Evolutionary conservation across 1,140 invertebrate species (phyloP).

Genomic region (Leptopilina boulardi): DNA sequence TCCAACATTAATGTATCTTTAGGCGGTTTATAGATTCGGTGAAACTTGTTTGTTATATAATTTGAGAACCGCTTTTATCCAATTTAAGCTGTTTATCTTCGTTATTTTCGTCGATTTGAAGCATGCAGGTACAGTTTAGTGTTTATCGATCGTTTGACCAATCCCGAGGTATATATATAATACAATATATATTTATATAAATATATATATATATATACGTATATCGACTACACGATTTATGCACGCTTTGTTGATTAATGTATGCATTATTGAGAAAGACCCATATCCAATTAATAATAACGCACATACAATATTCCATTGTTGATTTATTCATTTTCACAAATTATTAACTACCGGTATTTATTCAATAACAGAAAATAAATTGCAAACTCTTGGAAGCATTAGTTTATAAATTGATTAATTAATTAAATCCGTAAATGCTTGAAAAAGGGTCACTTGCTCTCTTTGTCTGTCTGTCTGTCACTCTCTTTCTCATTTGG

Average conservation of each 20-base stretch:
- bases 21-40: slow-evolving; percentile 17
- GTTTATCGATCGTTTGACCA: slow-evolving; percentile 12
- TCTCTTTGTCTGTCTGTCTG: background rate
- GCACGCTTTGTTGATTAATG: slow-evolving; percentile 30
- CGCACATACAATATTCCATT: slow-evolving; percentile 21
- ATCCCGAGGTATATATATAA: background rate
- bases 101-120: slow-evolving; percentile 25
- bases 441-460: background rate
- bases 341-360: slow-evolving; percentile 26
- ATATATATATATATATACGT: background rate
- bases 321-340: slow-evolving; percentile 32
- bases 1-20: slow-evolving; percentile 24
- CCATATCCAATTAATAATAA: slow-evolving; percentile 25
- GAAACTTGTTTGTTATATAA: slow-evolving; percentile 28
- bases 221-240: slow-evolving; percentile 19
- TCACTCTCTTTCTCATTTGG: slow-evolving; percentile 12
- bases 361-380: slow-evolving; percentile 19
- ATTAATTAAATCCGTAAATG: background rate
- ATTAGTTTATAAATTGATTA: slow-evolving; percentile 18
- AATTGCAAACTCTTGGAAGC: slow-evolving; percentile 6
- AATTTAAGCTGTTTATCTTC: slow-evolving; percentile 27
- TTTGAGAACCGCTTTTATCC: slow-evolving; percentile 13
- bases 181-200: background rate
- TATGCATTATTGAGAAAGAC: slow-evolving; percentile 29
- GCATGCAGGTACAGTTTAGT: slow-evolving; percentile 11